Conservation (phyloP, 2,113 vertebrate species). For the Gobiocypris rarus region DNA sequence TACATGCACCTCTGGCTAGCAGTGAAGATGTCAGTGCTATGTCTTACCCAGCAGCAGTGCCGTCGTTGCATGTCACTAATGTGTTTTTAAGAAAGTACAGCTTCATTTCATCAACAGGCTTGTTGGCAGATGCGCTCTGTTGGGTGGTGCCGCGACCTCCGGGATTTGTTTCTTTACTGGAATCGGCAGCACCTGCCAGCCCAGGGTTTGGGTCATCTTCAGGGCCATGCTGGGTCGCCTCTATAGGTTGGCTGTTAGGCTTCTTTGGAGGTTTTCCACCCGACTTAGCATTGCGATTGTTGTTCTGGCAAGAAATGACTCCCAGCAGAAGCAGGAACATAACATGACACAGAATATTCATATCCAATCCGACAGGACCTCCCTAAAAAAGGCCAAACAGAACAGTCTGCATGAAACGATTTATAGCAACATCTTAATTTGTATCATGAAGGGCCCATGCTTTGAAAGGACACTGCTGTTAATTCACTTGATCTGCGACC, state of each 20-base stretch:
- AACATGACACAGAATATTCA: constrained; percentile 68
- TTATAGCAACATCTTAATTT: not conserved
- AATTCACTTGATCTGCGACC: not conserved
- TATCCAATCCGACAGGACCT: constrained; percentile 58
- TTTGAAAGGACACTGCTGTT: not conserved
- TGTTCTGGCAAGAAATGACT: constrained; percentile 68
- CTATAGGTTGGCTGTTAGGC: constrained; percentile 57
- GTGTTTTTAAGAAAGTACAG: constrained; percentile 76
- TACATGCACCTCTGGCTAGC: not conserved
- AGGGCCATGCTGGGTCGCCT: constrained; percentile 55
- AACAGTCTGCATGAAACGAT: not conserved
- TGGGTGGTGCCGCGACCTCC: constrained; percentile 57
- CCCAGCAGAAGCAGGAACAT: constrained; percentile 71
- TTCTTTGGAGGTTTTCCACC: constrained; percentile 66
- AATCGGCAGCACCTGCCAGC: constrained; percentile 55
- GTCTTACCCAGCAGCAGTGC: constrained; percentile 75
- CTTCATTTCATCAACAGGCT: constrained; percentile 74
- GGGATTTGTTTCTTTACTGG: constrained; percentile 53
- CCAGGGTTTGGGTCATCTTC: constrained; percentile 54
- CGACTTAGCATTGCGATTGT: constrained; percentile 62
- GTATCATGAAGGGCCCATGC: not conserved
- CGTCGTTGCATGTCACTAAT: constrained; percentile 73
- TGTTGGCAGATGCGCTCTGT: constrained; percentile 51
- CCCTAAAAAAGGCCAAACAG: constrained; percentile 4
- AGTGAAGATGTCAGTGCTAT: not conserved